These are phyloP conservation scores for Nixonia krombeini DNA, from an alignment of 1,140 invertebrate species.

Conservation along the genomic window DNA sequence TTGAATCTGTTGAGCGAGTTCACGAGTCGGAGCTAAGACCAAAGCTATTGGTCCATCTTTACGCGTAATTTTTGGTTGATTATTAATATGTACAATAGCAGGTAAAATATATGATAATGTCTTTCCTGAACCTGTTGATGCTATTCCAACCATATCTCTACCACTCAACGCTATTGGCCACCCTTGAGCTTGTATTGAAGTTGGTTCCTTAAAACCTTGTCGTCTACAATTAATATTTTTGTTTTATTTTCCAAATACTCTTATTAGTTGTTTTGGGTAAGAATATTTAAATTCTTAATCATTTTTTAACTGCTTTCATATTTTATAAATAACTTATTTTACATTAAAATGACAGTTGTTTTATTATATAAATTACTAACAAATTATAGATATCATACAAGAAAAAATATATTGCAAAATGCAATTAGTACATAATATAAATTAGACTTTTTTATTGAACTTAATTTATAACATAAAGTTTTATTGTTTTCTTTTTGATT, in stretches of 20 bases:
- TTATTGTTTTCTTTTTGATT: too few relatives aligned
- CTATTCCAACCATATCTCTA: slow-evolving; percentile 94
- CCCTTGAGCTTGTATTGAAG: slow-evolving; percentile 90
- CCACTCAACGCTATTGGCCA: slow-evolving; percentile 96
- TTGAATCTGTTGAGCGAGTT: slow-evolving; percentile 97
- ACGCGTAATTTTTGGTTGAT: slow-evolving; percentile 85
- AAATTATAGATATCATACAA: too few relatives aligned
- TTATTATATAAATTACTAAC: too few relatives aligned
- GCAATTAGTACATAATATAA: too few relatives aligned
- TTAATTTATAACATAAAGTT: too few relatives aligned
- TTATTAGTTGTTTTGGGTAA: background rate
- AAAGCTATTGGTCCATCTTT: slow-evolving; percentile 94
- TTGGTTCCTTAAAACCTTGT: slow-evolving; percentile 87
- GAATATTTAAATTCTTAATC: too few relatives aligned
- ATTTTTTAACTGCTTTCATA: too few relatives aligned
- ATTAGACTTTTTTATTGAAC: too few relatives aligned
- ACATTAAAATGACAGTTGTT: too few relatives aligned
- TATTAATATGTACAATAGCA: slow-evolving; percentile 93
- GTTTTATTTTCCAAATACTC: slow-evolving; percentile 1
- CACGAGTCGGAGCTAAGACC: slow-evolving; percentile 94
- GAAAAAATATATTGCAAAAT: too few relatives aligned
- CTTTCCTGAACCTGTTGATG: slow-evolving; percentile 95
- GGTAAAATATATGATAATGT: slow-evolving; percentile 88
- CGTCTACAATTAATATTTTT: slow-evolving; percentile 73
- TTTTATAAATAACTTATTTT: too few relatives aligned